Conservation (phyloP, 2,113 vertebrate genomes). For the Mixornis gularis region DNA sequence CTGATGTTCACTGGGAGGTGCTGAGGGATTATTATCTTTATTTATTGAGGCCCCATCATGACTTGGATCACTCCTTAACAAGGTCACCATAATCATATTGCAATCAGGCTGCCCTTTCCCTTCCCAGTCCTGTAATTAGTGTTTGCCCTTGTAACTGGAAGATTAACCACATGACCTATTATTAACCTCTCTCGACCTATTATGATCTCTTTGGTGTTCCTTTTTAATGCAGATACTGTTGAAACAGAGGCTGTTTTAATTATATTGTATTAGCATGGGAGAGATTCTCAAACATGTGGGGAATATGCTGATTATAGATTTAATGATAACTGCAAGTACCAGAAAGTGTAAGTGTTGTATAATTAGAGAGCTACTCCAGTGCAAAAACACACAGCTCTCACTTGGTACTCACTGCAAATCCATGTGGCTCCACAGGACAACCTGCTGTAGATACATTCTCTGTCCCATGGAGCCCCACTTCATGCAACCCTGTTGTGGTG, state of each 20-base stretch:
- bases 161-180: slow-evolving; percentile 56
- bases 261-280: slow-evolving; percentile 50
- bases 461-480: not conserved
- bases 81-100: slow-evolving; percentile 56
- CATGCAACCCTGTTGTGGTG: not conserved
- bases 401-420: not conserved
- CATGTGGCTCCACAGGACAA: not conserved
- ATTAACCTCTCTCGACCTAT: slow-evolving; percentile 53
- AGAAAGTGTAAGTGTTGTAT: slow-evolving; percentile 8
- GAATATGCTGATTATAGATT: slow-evolving; percentile 25
- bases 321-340: slow-evolving; percentile 17
- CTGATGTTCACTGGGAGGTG: not conserved
- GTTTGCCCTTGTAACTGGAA: slow-evolving; percentile 58
- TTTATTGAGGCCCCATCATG: slow-evolving; percentile 17
- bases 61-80: slow-evolving; percentile 47
- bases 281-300: slow-evolving; percentile 9
- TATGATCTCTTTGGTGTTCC: slow-evolving; percentile 37
- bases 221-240: slow-evolving; percentile 40
- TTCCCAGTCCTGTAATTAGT: slow-evolving; percentile 47
- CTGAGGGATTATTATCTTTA: slow-evolving; percentile 38
- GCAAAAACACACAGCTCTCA: not conserved
- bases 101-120: slow-evolving; percentile 53
- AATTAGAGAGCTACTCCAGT: slow-evolving; percentile 2
- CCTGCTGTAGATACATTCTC: not conserved
- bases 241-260: slow-evolving; percentile 30